Evolutionary conservation across 2,113 vertebrate species (phyloP), one percentile per base, ranked within the genome.

Genomic region (Mustela nigripes): DNA sequence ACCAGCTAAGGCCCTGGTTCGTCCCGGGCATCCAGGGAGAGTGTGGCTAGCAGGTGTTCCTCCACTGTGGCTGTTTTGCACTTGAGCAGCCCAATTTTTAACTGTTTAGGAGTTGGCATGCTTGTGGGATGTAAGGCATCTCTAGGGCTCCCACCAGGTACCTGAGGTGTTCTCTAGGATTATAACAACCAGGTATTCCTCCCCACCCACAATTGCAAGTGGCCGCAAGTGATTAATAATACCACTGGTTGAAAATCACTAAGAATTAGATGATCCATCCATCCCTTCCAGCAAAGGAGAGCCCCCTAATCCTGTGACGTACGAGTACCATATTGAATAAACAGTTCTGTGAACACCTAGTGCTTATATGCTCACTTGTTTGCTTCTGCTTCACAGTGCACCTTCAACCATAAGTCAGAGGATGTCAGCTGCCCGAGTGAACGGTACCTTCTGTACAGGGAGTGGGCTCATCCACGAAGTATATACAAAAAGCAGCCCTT

Each of bases 401-500:
- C 98, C 96, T 99, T 99, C 97, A 99, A 98, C 71, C 98, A 98
- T 53, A 98, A 0, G 1, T 99, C 99, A 6, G n/a, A 97, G 1
- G 99, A 99, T 60, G 80, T 98, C 22, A 96, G 73, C 90, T 99
- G 99, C 97, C 99, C 99, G 11, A 99, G 98, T 65, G 99, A 99
- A 84, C 98, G 99, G 0, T 99, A 98, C 56, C 99, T 99, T 90
- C 99, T 99, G 31, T 99, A 99, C 91, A 97, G 98, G 69, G 99
- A 99, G 79, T 99, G 99, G 99, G 99, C 99, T 82, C 99, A 99
- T 97, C 99, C 99, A 33, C 99, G 99, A 97, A 99, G 99, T 95
- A 99, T 99, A 98, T 99, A 99, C 98, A 99, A 99, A 96, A 98
- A 99, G 92, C 99, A 99, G 0, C 99, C 99, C 7, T 98, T 99